Percentiles rank a stretch among this genome's conserved stretches.
These are phyloP conservation scores for Callyntrura sp. DNA, from an alignment of 2,888 invertebrate genomes.

Conservation along the genomic window DNA sequence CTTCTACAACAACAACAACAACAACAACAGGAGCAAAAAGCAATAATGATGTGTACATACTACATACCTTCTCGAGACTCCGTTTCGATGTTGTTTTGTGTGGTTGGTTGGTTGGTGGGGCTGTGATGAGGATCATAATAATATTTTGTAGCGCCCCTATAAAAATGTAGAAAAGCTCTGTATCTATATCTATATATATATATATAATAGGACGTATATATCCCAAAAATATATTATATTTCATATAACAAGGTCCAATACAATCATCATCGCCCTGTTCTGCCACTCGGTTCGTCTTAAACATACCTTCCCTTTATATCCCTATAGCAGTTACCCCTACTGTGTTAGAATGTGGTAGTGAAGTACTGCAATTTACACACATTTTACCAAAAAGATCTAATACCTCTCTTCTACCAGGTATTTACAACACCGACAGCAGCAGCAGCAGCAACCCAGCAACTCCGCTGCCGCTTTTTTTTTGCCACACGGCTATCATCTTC, in stretches of 20 bases:
- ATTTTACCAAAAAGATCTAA: conserved; percentile 47
- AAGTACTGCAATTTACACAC: conserved; percentile 43
- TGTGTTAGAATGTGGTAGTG: conserved; percentile 19
- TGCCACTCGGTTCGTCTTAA: not conserved
- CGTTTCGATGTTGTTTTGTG: not conserved
- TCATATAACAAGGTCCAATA: conserved; percentile 25
- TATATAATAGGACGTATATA: not conserved
- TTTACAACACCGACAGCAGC: conserved; percentile 45
- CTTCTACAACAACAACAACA: conserved; percentile 11
- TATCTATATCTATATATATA: no score
- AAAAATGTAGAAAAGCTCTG: not conserved
- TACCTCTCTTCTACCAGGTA: conserved; percentile 35
- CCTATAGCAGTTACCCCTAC: not conserved
- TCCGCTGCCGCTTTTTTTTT: conserved; percentile 40
- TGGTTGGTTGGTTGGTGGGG: conserved; percentile 4
- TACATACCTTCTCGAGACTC: conserved; percentile 20
- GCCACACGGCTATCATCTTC: conserved; percentile 25
- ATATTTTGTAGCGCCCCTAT: not conserved
- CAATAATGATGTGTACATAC: conserved; percentile 24
- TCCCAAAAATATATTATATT: not conserved
- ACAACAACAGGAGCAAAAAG: conserved; percentile 36
- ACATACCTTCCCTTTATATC: no score
- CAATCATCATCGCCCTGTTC: not conserved
- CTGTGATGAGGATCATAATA: conserved; percentile 15
- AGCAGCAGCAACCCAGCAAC: conserved; percentile 36